Conservation (phyloP, 1,140 invertebrate species). For the Maconellicoccus hirsutus region DNA sequence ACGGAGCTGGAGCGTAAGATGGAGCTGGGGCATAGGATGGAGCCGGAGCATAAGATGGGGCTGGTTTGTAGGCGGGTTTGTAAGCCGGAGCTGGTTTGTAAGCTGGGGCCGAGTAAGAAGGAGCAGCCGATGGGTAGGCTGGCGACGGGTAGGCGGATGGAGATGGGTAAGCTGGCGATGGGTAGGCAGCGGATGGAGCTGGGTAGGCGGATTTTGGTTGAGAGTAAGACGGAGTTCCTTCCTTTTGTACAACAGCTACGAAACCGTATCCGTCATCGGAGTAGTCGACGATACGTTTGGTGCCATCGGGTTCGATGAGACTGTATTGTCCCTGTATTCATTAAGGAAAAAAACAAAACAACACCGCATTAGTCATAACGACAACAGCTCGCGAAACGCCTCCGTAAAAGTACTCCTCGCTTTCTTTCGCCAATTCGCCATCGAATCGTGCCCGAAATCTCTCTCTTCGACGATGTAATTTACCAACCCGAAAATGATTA, state of each 20-base stretch:
- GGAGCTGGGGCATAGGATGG: slow-evolving; percentile 21
- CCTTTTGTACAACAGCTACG: slow-evolving; percentile 30
- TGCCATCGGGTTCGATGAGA: slow-evolving; percentile 42
- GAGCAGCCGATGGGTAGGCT: slow-evolving; percentile 22
- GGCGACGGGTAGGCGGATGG: slow-evolving; percentile 26
- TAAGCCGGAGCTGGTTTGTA: slow-evolving; percentile 25
- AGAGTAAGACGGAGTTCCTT: slow-evolving; percentile 22
- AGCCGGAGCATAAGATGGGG: slow-evolving; percentile 23
- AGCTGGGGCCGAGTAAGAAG: slow-evolving; percentile 24
- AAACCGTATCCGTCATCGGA: slow-evolving; percentile 39
- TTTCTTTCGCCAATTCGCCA: no score
- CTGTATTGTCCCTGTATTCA: slow-evolving; percentile 31
- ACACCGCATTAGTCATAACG: no score
- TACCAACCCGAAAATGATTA: no score
- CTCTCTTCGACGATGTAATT: no score
- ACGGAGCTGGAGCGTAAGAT: slow-evolving; percentile 9
- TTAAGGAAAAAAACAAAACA: no score
- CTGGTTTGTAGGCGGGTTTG: slow-evolving; percentile 30
- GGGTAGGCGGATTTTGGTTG: slow-evolving; percentile 31
- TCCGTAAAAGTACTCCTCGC: no score
- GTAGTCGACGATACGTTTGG: slow-evolving; percentile 47
- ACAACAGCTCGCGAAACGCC: no score
- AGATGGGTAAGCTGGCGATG: slow-evolving; percentile 21
- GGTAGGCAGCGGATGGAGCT: slow-evolving; percentile 22
- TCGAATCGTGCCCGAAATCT: no score